These are phyloP conservation scores for Melanophora roralis DNA, from an alignment of 2,888 invertebrate species.

Conservation along the genomic window DNA sequence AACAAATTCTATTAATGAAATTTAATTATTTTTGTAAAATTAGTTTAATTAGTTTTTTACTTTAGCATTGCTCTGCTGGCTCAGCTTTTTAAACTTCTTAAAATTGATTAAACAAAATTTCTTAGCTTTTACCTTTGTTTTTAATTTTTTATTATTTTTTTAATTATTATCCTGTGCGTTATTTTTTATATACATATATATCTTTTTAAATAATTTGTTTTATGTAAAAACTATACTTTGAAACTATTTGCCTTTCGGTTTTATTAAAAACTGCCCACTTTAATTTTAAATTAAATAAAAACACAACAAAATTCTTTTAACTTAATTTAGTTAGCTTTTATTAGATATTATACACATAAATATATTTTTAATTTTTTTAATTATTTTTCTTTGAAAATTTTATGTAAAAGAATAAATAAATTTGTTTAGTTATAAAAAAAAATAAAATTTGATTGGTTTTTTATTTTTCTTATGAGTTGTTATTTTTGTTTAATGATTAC, in stretches of 20 bases:
- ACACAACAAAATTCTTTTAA: constrained; percentile 12
- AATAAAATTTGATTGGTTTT: too few relatives aligned
- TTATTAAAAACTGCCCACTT: constrained; percentile 44
- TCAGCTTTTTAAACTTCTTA: constrained; percentile 7
- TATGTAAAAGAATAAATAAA: constrained; percentile 56
- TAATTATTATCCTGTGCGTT: constrained; percentile 27
- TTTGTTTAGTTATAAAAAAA: constrained; percentile 54
- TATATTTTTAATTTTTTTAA: constrained; percentile 47
- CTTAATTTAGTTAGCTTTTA: constrained; percentile 50
- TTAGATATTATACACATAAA: constrained; percentile 17
- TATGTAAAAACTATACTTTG: constrained; percentile 22
- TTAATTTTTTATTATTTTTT: neutral
- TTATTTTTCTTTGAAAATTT: constrained; percentile 47
- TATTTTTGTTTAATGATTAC: neutral
- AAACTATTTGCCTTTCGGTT: constrained; percentile 52
- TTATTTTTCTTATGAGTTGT: neutral
- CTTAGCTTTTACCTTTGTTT: neutral
- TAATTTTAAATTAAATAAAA: constrained; percentile 49
- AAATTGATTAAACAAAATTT: too few relatives aligned
- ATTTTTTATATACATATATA: constrained; percentile 4
- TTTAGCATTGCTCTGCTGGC: constrained; percentile 27
- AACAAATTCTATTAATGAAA: neutral
- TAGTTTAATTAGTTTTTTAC: neutral
- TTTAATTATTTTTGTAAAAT: neutral
- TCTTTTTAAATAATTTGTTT: neutral